phyloP scores from a whole-genome alignment of 2,113 vertebrate genomes.

The Epinephelus lanceolatus region DNA sequence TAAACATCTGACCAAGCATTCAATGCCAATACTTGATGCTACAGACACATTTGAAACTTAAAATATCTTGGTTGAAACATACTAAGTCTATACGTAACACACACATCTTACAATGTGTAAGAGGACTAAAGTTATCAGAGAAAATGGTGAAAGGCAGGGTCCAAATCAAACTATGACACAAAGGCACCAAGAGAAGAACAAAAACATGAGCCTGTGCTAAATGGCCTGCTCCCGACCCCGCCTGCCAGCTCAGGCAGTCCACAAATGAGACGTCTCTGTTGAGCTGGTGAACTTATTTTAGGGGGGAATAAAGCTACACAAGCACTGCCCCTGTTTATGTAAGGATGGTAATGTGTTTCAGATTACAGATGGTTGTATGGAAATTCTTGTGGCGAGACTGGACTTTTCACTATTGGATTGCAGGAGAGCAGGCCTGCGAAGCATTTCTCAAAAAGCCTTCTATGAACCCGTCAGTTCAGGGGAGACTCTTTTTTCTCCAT shows the following conservation, averaged over 20 bases:
- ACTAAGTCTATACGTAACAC: too few relatives aligned
- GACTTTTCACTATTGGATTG: slow-evolving; percentile 83
- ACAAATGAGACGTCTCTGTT: slow-evolving; percentile 84
- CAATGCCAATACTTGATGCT: too few relatives aligned
- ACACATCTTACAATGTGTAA: background rate
- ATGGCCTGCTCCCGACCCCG: slow-evolving; percentile 67
- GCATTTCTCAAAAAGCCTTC: slow-evolving; percentile 43
- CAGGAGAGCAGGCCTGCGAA: slow-evolving; percentile 53
- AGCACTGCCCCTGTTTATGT: slow-evolving; percentile 85
- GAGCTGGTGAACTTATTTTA: slow-evolving; percentile 85
- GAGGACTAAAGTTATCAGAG: background rate
- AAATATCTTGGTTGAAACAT: background rate
- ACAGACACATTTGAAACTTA: background rate
- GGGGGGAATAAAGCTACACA: slow-evolving; percentile 76
- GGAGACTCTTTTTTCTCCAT: slow-evolving; percentile 4
- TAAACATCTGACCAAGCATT: background rate
- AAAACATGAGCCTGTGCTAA: slow-evolving; percentile 13
- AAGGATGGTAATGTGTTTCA: slow-evolving; percentile 90
- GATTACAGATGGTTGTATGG: slow-evolving; percentile 90
- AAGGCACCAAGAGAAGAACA: background rate
- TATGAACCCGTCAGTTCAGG: slow-evolving; percentile 38
- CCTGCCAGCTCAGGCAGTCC: slow-evolving; percentile 80
- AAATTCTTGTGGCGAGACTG: slow-evolving; percentile 91
- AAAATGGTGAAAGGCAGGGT: background rate
- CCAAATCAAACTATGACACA: slow-evolving; percentile 3